phyloP scores from a whole-genome alignment of 2,888 invertebrate genomes.

The Drosophila birchii region DNA sequence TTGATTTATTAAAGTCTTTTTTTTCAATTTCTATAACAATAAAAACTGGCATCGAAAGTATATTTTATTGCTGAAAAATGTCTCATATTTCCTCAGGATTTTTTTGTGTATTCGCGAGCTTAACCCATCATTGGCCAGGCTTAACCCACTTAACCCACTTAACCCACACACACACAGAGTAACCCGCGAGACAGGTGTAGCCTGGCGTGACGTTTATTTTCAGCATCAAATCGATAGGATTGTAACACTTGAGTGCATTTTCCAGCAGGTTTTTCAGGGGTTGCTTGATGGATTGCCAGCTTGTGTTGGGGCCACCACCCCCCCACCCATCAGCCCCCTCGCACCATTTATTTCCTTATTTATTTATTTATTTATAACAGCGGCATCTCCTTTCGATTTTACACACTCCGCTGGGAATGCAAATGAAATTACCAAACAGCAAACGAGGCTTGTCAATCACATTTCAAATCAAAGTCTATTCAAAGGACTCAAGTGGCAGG shows the following conservation, averaged over 20 bases:
- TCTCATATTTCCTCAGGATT: neutral
- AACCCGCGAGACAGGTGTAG: slow-evolving; percentile 7
- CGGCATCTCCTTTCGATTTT: slow-evolving; percentile 4
- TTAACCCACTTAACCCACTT: slow-evolving; percentile 9
- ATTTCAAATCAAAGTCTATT: slow-evolving; percentile 25
- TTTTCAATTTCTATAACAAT: neutral
- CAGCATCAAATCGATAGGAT: slow-evolving; percentile 72
- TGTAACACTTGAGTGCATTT: slow-evolving; percentile 75
- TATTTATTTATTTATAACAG: slow-evolving; percentile 15
- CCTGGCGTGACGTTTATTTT: slow-evolving; percentile 58
- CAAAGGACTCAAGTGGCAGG: slow-evolving; percentile 19
- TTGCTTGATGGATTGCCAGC: slow-evolving; percentile 3
- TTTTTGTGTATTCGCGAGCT: neutral
- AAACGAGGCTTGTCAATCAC: slow-evolving; percentile 27
- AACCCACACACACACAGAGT: neutral
- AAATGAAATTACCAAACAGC: slow-evolving; percentile 29
- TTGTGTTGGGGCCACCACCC: neutral
- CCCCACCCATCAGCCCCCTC: neutral
- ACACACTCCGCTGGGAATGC: slow-evolving; percentile 16
- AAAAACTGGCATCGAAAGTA: neutral
- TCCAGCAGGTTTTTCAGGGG: slow-evolving; percentile 33
- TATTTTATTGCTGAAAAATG: neutral
- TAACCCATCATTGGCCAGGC: neutral
- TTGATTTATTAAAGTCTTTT: neutral
- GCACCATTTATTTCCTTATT: slow-evolving; percentile 30